Conservation (phyloP, 1,140 invertebrate genomes). For the Bradysia coprophila region DNA sequence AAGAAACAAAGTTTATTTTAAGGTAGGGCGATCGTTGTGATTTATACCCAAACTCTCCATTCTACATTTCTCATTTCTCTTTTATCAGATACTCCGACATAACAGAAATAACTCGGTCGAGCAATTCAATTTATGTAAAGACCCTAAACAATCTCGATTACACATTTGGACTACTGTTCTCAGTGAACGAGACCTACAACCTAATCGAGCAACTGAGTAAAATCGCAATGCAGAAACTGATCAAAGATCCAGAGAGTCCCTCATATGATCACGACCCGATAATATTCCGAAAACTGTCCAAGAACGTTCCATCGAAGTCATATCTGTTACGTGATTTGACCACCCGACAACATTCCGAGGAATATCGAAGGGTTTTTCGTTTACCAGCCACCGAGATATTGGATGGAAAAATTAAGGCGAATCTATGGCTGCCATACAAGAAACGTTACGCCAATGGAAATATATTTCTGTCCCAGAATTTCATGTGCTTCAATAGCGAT, state of each 20-base stretch:
- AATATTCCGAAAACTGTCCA: constrained; percentile 44
- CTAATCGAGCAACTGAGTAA: constrained; percentile 92
- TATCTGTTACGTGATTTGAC: constrained; percentile 88
- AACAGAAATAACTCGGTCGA: constrained; percentile 14
- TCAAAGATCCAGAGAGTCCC: constrained; percentile 29
- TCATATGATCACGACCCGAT: constrained; percentile 16
- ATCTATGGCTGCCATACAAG: constrained; percentile 64
- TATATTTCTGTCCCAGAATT: constrained; percentile 85
- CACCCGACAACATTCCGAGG: constrained; percentile 77
- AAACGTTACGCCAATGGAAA: constrained; percentile 78
- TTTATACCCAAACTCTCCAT: neutral
- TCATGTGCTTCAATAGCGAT: constrained; percentile 89
- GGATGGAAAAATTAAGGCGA: constrained; percentile 79
- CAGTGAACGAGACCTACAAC: constrained; percentile 72
- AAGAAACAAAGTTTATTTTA: constrained; percentile 73
- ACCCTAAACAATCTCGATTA: constrained; percentile 21
- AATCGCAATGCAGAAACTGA: constrained; percentile 79
- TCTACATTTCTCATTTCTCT: too few species aligned
- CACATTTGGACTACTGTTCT: constrained; percentile 49
- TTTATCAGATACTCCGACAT: constrained; percentile 12
- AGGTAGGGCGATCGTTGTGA: constrained; percentile 32
- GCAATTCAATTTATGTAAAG: constrained; percentile 18
- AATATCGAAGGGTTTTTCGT: constrained; percentile 66
- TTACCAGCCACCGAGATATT: constrained; percentile 77
- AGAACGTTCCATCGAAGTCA: constrained; percentile 53